Evolutionary conservation across 2,113 vertebrate species (phyloP), one percentile per base, ranked within the genome.

Genomic region (Chaetops frenatus): DNA sequence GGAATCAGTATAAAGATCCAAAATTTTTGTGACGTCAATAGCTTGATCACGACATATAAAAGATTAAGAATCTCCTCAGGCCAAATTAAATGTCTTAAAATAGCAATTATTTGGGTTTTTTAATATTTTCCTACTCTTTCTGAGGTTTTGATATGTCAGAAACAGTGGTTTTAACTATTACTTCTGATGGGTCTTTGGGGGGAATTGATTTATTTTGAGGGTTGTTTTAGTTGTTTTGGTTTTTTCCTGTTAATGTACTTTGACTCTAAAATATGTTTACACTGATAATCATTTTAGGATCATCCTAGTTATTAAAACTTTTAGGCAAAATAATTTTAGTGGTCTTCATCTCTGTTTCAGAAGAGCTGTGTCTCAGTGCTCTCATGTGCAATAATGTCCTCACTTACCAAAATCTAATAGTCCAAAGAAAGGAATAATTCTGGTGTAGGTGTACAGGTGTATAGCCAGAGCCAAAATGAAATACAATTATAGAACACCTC

Each of bases 151-250:
- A 54, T 4, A 35, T 54, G 33, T 69, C 20, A 81, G 28, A 7
- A 73, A 40, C 1, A 21, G 27, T 16, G 2, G 5, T 21, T 65
- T 56, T 69, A 25, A 13, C 7, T 78, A 27, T 14, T 60, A 15
- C 2, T 44, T 74, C 33, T 85, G 2, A 31, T 33, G 11, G 5
- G 15, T 42, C 10, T 56, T 90, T 35, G 7, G 0, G 4, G 4
- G 28, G 2, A 14, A 15, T 33, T 38, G 7, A 53, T 27, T n/a
- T 15, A 12, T 57, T 62, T 38, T 5, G 5, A 2, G 6, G 0
- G 2, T 12, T 57, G 9, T 33, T 35, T 23, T 17, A 50, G 2
- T 22, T 45, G 2, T 9, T 70, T 45, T 20, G 15, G 6, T 2
- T 15, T 27, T 35, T 66, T 72, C 38, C 42, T 38, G 42, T 53